Percentiles rank a stretch among this genome's conserved stretches.
phyloP scores from a whole-genome alignment of 1,140 invertebrate species.

The Liolophura sinensis region DNA sequence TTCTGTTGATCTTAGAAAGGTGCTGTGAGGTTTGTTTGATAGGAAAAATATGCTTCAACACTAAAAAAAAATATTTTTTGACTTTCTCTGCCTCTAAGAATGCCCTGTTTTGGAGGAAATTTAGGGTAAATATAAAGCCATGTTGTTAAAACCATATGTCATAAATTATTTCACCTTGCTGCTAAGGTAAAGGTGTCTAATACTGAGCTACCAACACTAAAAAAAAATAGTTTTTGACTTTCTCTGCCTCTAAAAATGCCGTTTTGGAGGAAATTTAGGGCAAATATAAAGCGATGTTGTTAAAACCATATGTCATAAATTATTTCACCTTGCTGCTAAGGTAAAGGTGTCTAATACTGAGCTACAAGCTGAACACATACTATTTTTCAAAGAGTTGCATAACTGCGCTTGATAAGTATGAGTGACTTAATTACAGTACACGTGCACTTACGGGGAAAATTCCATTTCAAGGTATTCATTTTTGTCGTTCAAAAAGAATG shows the following conservation, averaged over 20 bases:
- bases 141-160: no score
- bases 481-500: constrained; percentile 60
- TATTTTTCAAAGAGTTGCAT: not conserved
- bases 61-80: no score
- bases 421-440: not conserved
- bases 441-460: constrained; percentile 58
- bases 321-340: not conserved
- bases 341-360: not conserved
- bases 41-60: no score
- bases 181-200: not conserved
- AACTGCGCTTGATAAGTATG: not conserved
- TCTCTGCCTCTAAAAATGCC: no score
- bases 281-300: no score
- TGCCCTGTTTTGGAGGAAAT: no score
- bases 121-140: no score
- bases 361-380: not conserved
- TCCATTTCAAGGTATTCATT: constrained; percentile 63
- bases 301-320: not conserved
- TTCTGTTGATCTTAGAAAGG: no score
- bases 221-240: no score
- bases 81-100: no score
- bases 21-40: no score
- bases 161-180: constrained; percentile 1
- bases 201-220: not conserved
- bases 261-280: no score